These are phyloP conservation scores for Diachasmimorpha longicaudata DNA, from an alignment of 1,140 invertebrate genomes.

Conservation along the genomic window DNA sequence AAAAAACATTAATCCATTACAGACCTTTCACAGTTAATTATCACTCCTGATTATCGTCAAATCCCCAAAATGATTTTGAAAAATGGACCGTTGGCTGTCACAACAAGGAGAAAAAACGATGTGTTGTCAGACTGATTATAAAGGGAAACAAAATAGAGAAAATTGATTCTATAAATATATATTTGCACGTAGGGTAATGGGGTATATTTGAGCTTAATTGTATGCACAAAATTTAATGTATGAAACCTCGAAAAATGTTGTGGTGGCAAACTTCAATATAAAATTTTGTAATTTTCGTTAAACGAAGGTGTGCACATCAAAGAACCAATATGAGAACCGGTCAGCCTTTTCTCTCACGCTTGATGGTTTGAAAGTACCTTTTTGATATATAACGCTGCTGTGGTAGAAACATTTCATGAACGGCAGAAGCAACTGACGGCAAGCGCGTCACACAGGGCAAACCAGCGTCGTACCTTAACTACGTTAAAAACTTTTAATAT, in stretches of 20 bases:
- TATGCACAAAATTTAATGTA: not conserved
- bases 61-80: too few species aligned
- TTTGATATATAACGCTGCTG: not conserved
- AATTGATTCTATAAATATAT: too few species aligned
- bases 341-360: not conserved
- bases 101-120: too few species aligned
- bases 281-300: not conserved
- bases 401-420: slow-evolving; percentile 43
- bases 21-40: too few species aligned
- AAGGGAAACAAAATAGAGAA: too few species aligned
- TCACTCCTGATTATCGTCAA: too few species aligned
- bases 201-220: not conserved
- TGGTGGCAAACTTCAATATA: not conserved
- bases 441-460: slow-evolving; percentile 27
- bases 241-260: not conserved
- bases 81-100: too few species aligned
- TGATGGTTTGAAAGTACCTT: not conserved
- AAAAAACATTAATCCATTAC: too few species aligned
- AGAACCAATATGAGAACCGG: not conserved
- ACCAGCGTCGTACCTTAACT: slow-evolving; percentile 48
- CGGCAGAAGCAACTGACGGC: slow-evolving; percentile 59
- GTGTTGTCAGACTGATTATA: too few species aligned
- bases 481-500: slow-evolving; percentile 66
- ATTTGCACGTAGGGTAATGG: not conserved
- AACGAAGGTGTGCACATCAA: not conserved